These are phyloP conservation scores for Drusus annulatus DNA, from an alignment of 1,140 invertebrate species.

Conservation along the genomic window DNA sequence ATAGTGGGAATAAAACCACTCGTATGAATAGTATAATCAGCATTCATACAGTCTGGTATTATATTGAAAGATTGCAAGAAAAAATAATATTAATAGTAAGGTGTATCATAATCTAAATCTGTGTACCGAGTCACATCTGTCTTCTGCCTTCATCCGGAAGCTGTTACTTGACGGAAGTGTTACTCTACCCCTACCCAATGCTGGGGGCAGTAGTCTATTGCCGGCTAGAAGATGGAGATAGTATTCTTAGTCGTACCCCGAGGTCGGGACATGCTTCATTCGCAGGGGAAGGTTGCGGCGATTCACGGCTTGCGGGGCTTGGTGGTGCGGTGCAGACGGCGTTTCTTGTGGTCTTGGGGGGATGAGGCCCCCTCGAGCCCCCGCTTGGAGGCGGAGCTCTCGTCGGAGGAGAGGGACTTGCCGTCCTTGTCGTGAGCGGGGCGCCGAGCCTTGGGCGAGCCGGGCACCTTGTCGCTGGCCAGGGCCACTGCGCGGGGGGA, in stretches of 20 bases:
- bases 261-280: slow-evolving; percentile 6
- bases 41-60: not conserved
- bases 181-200: not conserved
- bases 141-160: slow-evolving; percentile 3
- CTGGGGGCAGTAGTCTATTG: not conserved
- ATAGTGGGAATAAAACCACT: slow-evolving; percentile 1
- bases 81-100: not conserved
- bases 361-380: slow-evolving; percentile 40
- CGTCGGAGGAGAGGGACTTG: slow-evolving; percentile 46
- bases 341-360: slow-evolving; percentile 53
- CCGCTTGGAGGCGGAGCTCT: slow-evolving; percentile 48
- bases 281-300: not conserved
- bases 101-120: slow-evolving; percentile 18
- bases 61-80: not conserved
- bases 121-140: slow-evolving; percentile 31
- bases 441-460: slow-evolving; percentile 54
- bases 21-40: not conserved
- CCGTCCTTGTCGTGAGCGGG: slow-evolving; percentile 28
- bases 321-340: slow-evolving; percentile 51
- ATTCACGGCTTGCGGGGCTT: slow-evolving; percentile 55
- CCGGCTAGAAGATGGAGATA: not conserved
- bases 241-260: not conserved
- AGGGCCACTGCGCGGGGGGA: slow-evolving; percentile 45
- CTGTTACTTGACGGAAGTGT: too few species aligned
- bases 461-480: slow-evolving; percentile 46